Conservation (phyloP, 2,113 vertebrate species). For the Dromaius novaehollandiae region DNA sequence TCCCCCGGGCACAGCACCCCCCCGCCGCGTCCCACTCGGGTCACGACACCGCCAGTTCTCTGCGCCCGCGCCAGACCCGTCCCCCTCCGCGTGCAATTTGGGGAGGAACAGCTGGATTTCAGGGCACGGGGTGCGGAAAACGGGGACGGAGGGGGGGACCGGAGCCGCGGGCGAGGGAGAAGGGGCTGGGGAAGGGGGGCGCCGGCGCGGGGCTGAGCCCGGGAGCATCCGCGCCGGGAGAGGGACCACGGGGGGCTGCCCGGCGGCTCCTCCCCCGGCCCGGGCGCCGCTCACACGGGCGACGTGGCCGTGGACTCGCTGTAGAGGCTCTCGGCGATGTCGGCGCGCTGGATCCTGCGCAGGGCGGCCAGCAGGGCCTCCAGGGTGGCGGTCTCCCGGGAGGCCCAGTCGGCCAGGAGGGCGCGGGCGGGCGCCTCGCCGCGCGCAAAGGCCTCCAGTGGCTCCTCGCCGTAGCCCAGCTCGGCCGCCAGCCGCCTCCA, state of each 20-base stretch:
- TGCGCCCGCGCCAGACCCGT: neutral
- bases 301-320: constrained; percentile 91
- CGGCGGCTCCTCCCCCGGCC: too few species aligned
- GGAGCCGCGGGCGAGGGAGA: neutral
- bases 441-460: constrained; percentile 86
- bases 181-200: neutral
- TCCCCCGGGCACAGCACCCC: too few species aligned
- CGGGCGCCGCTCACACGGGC: constrained; percentile 80
- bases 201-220: neutral
- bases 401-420: constrained; percentile 88
- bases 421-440: constrained; percentile 86
- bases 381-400: constrained; percentile 89
- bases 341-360: constrained; percentile 88
- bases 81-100: rapidly evolving
- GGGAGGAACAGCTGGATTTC: neutral
- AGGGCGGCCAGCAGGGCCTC: constrained; percentile 87
- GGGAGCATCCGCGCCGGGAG: neutral
- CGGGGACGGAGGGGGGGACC: neutral
- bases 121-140: rapidly evolving
- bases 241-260: neutral
- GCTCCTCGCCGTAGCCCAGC: constrained; percentile 91
- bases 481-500: constrained; percentile 91
- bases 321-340: constrained; percentile 89
- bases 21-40: neutral
- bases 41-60: neutral